phyloP scores from a whole-genome alignment of 2,888 invertebrate genomes.

The Clepsis dumicolana region DNA sequence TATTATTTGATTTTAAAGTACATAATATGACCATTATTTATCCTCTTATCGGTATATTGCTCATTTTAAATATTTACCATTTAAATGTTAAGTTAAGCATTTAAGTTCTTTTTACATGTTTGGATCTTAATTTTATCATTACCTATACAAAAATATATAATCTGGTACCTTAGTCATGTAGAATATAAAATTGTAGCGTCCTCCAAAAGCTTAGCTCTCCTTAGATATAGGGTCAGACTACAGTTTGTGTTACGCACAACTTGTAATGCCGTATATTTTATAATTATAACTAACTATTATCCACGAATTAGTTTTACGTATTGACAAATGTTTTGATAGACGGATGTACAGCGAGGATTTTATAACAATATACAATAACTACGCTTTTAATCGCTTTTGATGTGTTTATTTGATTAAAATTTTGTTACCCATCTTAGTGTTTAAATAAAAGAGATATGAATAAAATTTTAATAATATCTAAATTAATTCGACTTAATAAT shows the following conservation, averaged over 20 bases:
- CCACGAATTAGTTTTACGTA: slow-evolving; percentile 46
- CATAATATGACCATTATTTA: slow-evolving; percentile 77
- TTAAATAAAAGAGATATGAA: slow-evolving; percentile 34
- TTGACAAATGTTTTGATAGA: slow-evolving; percentile 47
- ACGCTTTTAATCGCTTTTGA: slow-evolving; percentile 52
- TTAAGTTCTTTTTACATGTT: slow-evolving; percentile 72
- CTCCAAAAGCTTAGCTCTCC: slow-evolving; percentile 65
- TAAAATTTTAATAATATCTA: slow-evolving; percentile 51
- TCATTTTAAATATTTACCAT: slow-evolving; percentile 84
- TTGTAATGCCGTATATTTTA: slow-evolving; percentile 54
- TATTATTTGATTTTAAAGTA: slow-evolving; percentile 66
- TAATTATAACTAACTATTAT: slow-evolving; percentile 35
- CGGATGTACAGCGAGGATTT: slow-evolving; percentile 53
- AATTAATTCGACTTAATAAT: slow-evolving; percentile 52
- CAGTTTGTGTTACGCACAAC: slow-evolving; percentile 76
- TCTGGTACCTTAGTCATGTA: slow-evolving; percentile 68
- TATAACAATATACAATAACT: slow-evolving; percentile 47
- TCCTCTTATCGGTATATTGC: slow-evolving; percentile 80
- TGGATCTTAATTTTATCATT: slow-evolving; percentile 65
- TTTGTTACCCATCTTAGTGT: slow-evolving; percentile 63
- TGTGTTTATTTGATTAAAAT: slow-evolving; percentile 65
- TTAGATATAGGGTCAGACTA: slow-evolving; percentile 58
- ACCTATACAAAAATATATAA: slow-evolving; percentile 58
- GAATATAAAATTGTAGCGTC: slow-evolving; percentile 60
- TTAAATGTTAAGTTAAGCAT: slow-evolving; percentile 72